Conservation (phyloP, 2,797 vertebrate species). For the Acanthornis magna region DNA sequence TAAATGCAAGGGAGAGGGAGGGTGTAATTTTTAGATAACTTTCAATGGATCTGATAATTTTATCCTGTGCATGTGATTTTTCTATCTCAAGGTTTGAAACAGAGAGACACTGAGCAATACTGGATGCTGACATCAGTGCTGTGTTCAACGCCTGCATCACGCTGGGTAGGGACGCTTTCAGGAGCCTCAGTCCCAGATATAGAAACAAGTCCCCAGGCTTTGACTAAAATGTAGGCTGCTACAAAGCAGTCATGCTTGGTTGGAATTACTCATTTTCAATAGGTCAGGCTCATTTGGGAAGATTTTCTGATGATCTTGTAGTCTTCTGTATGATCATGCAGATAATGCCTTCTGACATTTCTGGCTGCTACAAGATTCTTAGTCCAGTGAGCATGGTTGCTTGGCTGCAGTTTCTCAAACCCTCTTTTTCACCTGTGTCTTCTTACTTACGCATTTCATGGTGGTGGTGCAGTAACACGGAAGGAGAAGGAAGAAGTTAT, state of each 20-base stretch:
- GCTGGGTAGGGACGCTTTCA: rapidly evolving
- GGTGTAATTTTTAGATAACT: not conserved
- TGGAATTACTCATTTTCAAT: not conserved
- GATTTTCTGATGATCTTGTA: not conserved
- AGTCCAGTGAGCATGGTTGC: not conserved
- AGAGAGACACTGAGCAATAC: not conserved
- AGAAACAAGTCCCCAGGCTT: not conserved
- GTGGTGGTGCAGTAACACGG: not conserved
- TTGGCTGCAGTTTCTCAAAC: not conserved
- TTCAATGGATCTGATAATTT: not conserved
- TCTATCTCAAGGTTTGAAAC: not conserved
- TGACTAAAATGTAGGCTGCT: not conserved
- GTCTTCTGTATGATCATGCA: not conserved
- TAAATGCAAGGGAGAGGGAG: not conserved
- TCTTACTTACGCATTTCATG: not conserved
- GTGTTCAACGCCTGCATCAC: rapidly evolving
- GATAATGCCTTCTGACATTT: not conserved
- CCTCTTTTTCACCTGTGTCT: not conserved
- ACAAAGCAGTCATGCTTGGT: not conserved
- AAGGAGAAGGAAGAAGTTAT: not conserved
- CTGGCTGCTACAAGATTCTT: not conserved
- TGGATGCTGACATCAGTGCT: rapidly evolving
- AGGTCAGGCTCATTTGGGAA: not conserved
- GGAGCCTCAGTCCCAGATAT: not conserved
- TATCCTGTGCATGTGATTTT: not conserved